Evolutionary conservation across 2,797 vertebrate species (phyloP).

Genomic region (Emys orbicularis): DNA sequence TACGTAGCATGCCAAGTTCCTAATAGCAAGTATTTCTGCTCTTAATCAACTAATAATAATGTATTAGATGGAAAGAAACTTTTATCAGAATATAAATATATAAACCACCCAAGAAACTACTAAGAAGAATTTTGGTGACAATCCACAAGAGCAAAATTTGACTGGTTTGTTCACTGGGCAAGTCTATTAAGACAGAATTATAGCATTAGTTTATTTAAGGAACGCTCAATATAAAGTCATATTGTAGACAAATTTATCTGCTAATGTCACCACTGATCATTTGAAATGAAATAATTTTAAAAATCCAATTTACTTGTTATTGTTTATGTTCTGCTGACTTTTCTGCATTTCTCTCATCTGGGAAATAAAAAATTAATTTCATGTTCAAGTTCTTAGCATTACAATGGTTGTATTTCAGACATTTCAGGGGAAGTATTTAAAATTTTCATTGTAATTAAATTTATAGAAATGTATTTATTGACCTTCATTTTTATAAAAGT

Average conservation of each 20-base stretch:
- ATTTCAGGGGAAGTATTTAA: background rate
- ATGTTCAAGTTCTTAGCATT: background rate
- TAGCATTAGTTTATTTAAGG: background rate
- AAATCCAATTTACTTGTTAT: background rate
- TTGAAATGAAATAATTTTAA: background rate
- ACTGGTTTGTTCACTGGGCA: too few relatives aligned
- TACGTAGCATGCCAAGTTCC: too few relatives aligned
- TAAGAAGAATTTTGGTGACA: too few relatives aligned
- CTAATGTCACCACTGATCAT: background rate
- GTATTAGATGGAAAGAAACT: too few relatives aligned
- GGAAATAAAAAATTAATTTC: background rate
- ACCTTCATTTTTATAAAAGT: background rate
- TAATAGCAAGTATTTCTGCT: too few relatives aligned
- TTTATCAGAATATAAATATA: background rate
- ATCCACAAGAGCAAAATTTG: too few relatives aligned
- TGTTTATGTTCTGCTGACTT: background rate
- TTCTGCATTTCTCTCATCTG: background rate
- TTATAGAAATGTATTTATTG: background rate
- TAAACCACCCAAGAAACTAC: background rate
- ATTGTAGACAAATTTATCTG: background rate
- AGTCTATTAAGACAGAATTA: too few relatives aligned
- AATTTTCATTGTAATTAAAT: background rate
- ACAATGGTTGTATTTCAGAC: background rate
- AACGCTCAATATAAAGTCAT: background rate
- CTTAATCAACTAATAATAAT: too few relatives aligned